Conservation (phyloP, 1,140 invertebrate species). For the Panonychus citri region DNA sequence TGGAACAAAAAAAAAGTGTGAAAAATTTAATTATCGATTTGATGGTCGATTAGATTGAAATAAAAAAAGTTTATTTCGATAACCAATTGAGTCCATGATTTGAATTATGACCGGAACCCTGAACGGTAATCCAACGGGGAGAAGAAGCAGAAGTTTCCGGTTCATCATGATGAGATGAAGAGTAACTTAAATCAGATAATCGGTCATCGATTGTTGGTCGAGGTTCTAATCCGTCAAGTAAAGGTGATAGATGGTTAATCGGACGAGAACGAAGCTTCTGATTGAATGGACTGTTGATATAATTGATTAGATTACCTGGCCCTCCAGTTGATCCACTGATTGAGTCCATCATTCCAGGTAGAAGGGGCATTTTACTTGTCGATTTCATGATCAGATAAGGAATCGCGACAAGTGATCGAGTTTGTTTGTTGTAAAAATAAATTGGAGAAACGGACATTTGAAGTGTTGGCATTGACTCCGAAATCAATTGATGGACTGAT, state of each 20-base stretch:
- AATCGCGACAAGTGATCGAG: not conserved
- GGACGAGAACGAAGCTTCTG: not conserved
- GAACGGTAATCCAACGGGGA: no score
- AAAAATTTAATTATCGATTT: no score
- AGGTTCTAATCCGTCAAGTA: not conserved
- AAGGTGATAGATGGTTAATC: not conserved
- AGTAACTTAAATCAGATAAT: no score
- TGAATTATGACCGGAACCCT: no score
- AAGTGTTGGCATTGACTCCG: conserved; percentile 2
- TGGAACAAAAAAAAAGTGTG: no score
- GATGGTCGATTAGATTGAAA: no score
- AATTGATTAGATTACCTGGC: not conserved
- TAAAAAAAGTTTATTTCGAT: no score
- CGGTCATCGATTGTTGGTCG: no score
- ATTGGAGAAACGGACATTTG: conserved; percentile 2
- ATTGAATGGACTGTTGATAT: not conserved
- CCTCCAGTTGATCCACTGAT: no score
- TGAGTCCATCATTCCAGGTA: not conserved
- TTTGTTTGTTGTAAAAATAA: conserved; percentile 1
- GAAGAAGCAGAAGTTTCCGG: no score
- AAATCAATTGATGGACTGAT: conserved; percentile 1
- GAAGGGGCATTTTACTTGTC: not conserved
- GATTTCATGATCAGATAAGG: conserved; percentile 3
- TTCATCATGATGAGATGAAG: no score
- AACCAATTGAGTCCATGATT: no score